Evolutionary conservation across 2,797 vertebrate species (phyloP).

Genomic region (Denticeps clupeoides): DNA sequence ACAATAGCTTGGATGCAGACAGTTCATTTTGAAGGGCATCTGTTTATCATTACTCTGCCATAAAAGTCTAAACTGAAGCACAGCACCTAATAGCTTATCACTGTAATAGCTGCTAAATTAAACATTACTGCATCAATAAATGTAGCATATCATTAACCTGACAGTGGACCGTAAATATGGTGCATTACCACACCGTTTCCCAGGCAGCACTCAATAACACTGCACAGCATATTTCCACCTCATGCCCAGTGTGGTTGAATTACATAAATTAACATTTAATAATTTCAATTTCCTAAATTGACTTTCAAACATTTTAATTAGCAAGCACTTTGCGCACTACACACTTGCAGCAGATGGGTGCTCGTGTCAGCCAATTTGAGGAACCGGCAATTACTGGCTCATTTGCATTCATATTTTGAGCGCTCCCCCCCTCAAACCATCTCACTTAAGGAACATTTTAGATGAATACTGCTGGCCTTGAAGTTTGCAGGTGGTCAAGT

Average conservation of each 20-base stretch:
- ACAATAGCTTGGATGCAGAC: slow-evolving; percentile 1
- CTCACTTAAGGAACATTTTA: slow-evolving; percentile 24
- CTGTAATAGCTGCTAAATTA: slow-evolving; percentile 55
- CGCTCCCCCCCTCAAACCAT: slow-evolving; percentile 25
- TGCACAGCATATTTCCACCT: slow-evolving; percentile 14
- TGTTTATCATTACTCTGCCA: slow-evolving; percentile 43
- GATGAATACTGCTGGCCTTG: slow-evolving; percentile 19
- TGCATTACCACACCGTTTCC: slow-evolving; percentile 11
- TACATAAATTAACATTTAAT: slow-evolving; percentile 52
- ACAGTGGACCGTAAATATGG: slow-evolving; percentile 55
- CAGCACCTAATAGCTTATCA: slow-evolving; percentile 56
- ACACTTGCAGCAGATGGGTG: slow-evolving; percentile 50
- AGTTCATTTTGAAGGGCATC: slow-evolving; percentile 43
- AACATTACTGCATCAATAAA: slow-evolving; percentile 58
- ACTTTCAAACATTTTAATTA: slow-evolving; percentile 63
- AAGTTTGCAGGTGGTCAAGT: slow-evolving; percentile 24
- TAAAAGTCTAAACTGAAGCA: slow-evolving; percentile 48
- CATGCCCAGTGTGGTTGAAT: slow-evolving; percentile 35
- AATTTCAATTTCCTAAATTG: slow-evolving; percentile 53
- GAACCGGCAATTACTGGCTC: slow-evolving; percentile 47
- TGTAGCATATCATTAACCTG: slow-evolving; percentile 60
- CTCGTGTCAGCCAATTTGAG: slow-evolving; percentile 53
- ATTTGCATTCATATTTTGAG: slow-evolving; percentile 53
- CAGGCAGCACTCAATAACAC: slow-evolving; percentile 15
- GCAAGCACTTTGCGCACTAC: slow-evolving; percentile 43